Evolutionary conservation across 2,888 invertebrate genomes (phyloP), one percentile per base, ranked within the genome.

Genomic region (Perdita meconis): DNA sequence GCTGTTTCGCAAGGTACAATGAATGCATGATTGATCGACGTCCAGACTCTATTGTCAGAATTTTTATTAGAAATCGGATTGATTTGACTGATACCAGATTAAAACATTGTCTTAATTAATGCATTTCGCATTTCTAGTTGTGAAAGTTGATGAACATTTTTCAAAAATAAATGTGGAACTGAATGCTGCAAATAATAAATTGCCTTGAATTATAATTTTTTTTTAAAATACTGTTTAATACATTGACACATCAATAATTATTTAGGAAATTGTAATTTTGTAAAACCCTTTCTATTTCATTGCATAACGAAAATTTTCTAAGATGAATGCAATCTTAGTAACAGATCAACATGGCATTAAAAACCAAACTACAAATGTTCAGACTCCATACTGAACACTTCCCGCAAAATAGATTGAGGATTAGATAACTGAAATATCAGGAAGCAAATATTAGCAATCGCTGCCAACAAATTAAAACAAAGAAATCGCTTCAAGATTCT

Each of bases 1-100:
- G n/a, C 36, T 24, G 38, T 78, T 80, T 69, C 72, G 63, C 30
- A 60, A 74, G 57, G 13, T 26, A 47, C 42, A 24, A 57, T 38
- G 44, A 55, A 30, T 55, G 26, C 13, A 60, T 36, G 69, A 74
- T 72, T 66, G 42, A 56, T 26, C 38, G 59, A 50, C 63, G 53
- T 44, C 42, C 12, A 61, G 30, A 19, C 22, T 57, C 19, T 68
- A 36, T 30, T 26, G 22, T 30, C 16, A 56, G 6, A 40, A 72
- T 42, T 40, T 24, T 16, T 22, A 59, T 44, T 40, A 26, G 12
- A 5, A 57, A 38, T 42, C 36, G 24, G n/a, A 50, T 8, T 12
- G 38, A n/a, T 6, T n/a, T 6, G 13, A 30, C 13, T 30, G 30
- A 30, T 30, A 30, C 6, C 6, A 30, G 30, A 30, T 6, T 30